Evolutionary conservation across 2,888 invertebrate genomes (phyloP), one percentile per base, ranked within the genome.

Genomic region (Glaucopsyche alexis): DNA sequence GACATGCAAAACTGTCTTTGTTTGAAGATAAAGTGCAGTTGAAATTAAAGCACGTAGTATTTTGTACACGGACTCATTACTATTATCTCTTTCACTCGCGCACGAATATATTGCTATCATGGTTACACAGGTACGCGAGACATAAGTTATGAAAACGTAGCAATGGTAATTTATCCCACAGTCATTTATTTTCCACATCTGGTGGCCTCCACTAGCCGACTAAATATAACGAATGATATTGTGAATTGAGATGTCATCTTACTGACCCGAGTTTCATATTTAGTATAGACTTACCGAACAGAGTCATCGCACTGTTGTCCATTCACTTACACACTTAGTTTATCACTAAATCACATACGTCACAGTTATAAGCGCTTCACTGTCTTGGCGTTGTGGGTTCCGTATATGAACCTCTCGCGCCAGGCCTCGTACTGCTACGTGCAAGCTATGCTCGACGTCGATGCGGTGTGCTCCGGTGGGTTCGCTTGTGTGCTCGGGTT

Each of bases 351-450:
- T 72, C 67, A 69, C 45, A 47, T 45, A 16, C 8, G 9, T 67
- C 67, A 66, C 45, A 29, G 73, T 79, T 80, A 83, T 74, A 80
- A 79, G 73, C 86, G 85, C 78, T 82, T 86, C 75, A 80, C 75
- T 79, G 76, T 80, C 78, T 79, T 86, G 79, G 82, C 80, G 82
- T 80, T 78, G 77, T 78, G 80, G 78, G 83, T 81, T 77, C 91
- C 91, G 81, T 84, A 92, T 75, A 91, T 90, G 86, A 90, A 92
- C 82, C 88, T 82, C 55, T 83, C 85, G 38, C 92, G 85, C 92
- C 92, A 91, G 72, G 84, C 84, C 76, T 87, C 87, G 84, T 91
- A 91, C 74, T 88, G 91, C 92, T 93, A 92, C 87, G 92, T 89
- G 79, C 90, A 90, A 1, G 86, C 91, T 69, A 92, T 89, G 73